Evolutionary conservation across 2,113 vertebrate species (phyloP).

Genomic region (Maylandia zebra): DNA sequence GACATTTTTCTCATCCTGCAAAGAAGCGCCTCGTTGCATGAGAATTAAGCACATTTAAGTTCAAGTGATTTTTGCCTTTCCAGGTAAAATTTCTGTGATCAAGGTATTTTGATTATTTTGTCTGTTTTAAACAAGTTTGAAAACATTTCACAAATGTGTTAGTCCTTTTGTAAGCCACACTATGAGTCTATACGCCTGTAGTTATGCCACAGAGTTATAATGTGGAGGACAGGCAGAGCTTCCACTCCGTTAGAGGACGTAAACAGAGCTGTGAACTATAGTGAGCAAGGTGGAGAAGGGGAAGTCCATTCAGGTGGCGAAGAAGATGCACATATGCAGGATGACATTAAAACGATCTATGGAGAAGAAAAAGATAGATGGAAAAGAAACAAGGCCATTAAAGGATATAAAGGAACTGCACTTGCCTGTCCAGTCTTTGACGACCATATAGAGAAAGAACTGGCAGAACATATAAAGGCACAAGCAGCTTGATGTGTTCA

Average conservation of each 20-base stretch:
- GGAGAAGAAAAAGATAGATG: neutral
- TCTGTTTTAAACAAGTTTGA: neutral
- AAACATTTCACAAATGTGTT: neutral
- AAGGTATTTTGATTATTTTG: accelerated
- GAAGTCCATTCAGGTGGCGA: neutral
- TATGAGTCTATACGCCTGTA: neutral
- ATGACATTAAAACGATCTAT: accelerated
- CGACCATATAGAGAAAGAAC: neutral
- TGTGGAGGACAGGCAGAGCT: neutral
- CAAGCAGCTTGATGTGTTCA: neutral
- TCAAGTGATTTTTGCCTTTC: neutral
- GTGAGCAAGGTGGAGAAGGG: neutral
- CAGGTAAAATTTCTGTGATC: neutral
- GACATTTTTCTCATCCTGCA: neutral
- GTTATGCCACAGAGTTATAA: neutral
- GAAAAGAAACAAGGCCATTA: accelerated
- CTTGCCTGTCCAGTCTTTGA: neutral
- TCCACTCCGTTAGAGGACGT: neutral
- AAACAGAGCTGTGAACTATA: neutral
- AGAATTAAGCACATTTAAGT: neutral
- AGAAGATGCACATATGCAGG: accelerated
- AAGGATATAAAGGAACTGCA: neutral
- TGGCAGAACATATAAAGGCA: neutral
- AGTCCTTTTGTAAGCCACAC: neutral
- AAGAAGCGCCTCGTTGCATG: neutral